A percentile compares a stretch with the other conserved stretches of the same genome.
These are phyloP conservation scores for Henricia sp. DNA, from an alignment of 53 echinoderm and acorn worm species.

Conservation along the genomic window DNA sequence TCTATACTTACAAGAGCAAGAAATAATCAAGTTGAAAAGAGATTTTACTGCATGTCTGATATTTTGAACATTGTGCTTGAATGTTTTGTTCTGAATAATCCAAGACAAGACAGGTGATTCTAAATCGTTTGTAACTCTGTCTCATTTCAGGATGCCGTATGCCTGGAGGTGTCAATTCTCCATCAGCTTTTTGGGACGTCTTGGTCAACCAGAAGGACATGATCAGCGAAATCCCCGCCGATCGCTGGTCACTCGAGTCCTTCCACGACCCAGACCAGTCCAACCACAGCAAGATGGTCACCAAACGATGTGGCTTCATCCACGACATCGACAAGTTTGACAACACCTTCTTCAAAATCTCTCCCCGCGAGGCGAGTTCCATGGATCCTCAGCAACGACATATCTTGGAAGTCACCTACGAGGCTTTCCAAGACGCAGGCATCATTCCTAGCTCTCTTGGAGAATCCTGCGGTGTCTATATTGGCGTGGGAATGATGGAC, in stretches of 20 bases:
- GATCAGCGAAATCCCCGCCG: slow-evolving; percentile 60
- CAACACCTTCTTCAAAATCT: slow-evolving; percentile 89
- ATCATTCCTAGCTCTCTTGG: slow-evolving; percentile 48
- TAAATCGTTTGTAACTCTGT: not conserved
- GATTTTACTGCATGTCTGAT: not conserved
- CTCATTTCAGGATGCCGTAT: slow-evolving; percentile 63
- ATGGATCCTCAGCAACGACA: slow-evolving; percentile 75
- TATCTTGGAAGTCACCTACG: slow-evolving; percentile 68
- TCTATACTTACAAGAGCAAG: too few species aligned
- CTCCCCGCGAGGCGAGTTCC: slow-evolving; percentile 67
- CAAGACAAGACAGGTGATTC: not conserved
- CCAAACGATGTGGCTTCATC: slow-evolving; percentile 66
- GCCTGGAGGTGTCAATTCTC: slow-evolving; percentile 66
- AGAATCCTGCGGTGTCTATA: slow-evolving; percentile 70
- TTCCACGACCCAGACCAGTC: slow-evolving; percentile 70
- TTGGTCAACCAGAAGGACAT: slow-evolving; percentile 47
- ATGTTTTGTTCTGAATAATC: not conserved
- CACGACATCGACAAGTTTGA: slow-evolving; percentile 86
- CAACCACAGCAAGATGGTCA: slow-evolving; percentile 74
- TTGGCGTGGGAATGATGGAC: slow-evolving; percentile 70
- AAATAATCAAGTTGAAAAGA: not conserved
- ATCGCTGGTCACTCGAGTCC: slow-evolving; percentile 66
- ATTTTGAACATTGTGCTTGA: not conserved
- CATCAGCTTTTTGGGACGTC: slow-evolving; percentile 66
- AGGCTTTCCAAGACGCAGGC: slow-evolving; percentile 70